These are phyloP conservation scores for Asbolus verrucosus DNA, from an alignment of 1,140 invertebrate species.

Conservation along the genomic window DNA sequence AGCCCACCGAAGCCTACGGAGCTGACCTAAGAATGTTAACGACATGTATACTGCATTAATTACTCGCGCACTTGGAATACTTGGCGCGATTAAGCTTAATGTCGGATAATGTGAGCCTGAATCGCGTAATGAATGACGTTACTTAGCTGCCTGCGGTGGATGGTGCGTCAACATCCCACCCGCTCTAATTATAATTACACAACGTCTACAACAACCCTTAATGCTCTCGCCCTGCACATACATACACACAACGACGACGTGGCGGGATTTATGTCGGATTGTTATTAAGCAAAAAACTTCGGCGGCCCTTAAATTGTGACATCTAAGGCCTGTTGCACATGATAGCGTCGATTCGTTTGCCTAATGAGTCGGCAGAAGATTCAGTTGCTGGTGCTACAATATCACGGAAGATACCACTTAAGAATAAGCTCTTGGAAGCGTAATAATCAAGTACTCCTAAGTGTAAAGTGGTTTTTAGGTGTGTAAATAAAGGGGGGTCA, in stretches of 20 bases:
- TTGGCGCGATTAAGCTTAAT: constrained; percentile 57
- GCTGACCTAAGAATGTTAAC: constrained; percentile 55
- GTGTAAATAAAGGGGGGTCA: too few species aligned
- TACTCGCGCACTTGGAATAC: constrained; percentile 62
- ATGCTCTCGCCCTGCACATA: constrained; percentile 22
- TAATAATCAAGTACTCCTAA: too few species aligned
- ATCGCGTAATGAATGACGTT: constrained; percentile 58
- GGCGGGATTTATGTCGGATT: constrained; percentile 26
- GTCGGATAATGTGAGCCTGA: constrained; percentile 54
- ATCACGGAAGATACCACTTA: too few species aligned
- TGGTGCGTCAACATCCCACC: constrained; percentile 52
- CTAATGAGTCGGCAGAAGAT: too few species aligned
- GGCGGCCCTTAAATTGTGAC: not conserved
- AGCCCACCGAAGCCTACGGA: constrained; percentile 41
- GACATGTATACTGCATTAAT: constrained; percentile 57
- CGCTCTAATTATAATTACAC: constrained; percentile 56
- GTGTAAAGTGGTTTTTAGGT: too few species aligned
- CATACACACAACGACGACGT: constrained; percentile 8
- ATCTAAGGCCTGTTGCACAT: not conserved
- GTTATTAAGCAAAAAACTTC: constrained; percentile 1
- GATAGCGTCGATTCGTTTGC: too few species aligned
- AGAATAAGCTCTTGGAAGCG: too few species aligned
- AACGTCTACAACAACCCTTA: constrained; percentile 36
- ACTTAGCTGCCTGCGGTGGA: constrained; percentile 51
- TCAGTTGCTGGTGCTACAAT: too few species aligned